Evolutionary conservation across 92 coral and sea anemone genomes (phyloP).

Genomic region (Umimayanthus chanpuru): DNA sequence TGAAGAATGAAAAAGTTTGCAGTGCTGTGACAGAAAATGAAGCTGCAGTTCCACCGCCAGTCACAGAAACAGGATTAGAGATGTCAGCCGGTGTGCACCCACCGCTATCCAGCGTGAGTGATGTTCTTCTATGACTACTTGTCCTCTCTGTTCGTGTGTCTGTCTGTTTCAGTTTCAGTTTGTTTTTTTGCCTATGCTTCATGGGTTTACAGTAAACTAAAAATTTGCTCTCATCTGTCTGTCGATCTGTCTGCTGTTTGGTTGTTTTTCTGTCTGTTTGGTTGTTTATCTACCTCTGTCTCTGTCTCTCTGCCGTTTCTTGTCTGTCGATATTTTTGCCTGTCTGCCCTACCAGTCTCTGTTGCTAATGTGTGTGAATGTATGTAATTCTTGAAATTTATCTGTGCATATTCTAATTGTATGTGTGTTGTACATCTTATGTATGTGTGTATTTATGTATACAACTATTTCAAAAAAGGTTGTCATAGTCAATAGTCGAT

Average conservation of each 20-base stretch:
- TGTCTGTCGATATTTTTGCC: not conserved
- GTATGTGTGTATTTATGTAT: not conserved
- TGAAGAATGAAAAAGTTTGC: not conserved
- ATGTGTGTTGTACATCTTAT: no score
- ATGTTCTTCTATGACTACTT: not conserved
- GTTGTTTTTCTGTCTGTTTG: no score
- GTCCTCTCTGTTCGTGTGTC: not conserved
- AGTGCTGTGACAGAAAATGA: not conserved
- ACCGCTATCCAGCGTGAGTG: slow-evolving; percentile 1
- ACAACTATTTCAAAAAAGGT: no score
- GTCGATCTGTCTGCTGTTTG: no score
- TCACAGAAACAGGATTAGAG: not conserved
- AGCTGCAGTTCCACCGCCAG: not conserved
- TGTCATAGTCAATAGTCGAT: no score
- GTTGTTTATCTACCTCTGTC: not conserved
- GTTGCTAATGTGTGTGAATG: not conserved
- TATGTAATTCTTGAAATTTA: not conserved
- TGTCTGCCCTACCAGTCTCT: not conserved
- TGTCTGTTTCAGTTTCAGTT: no score
- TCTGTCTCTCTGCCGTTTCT: not conserved
- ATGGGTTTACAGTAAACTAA: no score
- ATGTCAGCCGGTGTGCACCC: not conserved
- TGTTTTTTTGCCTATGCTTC: no score
- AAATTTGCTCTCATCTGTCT: no score
- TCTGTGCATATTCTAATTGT: not conserved